phyloP scores from a whole-genome alignment of 2,797 vertebrate species.

The Periparus ater region DNA sequence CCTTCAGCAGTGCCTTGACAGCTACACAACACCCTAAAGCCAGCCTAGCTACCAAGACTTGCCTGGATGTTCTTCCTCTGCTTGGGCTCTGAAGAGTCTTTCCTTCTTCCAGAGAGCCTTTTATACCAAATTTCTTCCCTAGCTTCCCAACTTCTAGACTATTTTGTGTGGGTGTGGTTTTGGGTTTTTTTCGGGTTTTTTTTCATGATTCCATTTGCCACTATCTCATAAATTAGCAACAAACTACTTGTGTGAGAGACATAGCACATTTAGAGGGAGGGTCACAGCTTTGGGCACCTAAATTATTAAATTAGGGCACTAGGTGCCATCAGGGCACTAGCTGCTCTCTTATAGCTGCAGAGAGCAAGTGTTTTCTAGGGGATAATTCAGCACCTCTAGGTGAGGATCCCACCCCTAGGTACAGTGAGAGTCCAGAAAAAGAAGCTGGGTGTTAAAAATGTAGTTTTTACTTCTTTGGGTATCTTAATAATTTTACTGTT shows the following conservation, averaged over 20 bases:
- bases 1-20: background rate
- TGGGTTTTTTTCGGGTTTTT: background rate
- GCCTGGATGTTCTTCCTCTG: background rate
- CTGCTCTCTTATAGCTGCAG: fast-evolving
- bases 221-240: background rate
- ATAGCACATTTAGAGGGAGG: background rate
- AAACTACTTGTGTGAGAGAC: background rate
- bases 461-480: background rate
- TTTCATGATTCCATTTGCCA: background rate
- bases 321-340: too few relatives aligned
- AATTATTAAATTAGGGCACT: background rate
- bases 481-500: background rate
- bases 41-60: background rate
- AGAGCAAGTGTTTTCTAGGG: background rate
- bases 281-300: background rate
- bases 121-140: background rate
- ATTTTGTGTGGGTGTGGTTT: background rate
- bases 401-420: background rate
- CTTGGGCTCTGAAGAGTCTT: background rate
- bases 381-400: fast-evolving
- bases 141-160: background rate
- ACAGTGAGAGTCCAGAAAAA: background rate
- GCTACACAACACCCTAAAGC: too few relatives aligned
- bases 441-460: background rate
- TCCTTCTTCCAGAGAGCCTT: too few relatives aligned